A percentile compares a stretch with the other conserved stretches of the same genome.
Conservation (phyloP, 2,113 vertebrate species). For the Cnemophilus loriae region DNA sequence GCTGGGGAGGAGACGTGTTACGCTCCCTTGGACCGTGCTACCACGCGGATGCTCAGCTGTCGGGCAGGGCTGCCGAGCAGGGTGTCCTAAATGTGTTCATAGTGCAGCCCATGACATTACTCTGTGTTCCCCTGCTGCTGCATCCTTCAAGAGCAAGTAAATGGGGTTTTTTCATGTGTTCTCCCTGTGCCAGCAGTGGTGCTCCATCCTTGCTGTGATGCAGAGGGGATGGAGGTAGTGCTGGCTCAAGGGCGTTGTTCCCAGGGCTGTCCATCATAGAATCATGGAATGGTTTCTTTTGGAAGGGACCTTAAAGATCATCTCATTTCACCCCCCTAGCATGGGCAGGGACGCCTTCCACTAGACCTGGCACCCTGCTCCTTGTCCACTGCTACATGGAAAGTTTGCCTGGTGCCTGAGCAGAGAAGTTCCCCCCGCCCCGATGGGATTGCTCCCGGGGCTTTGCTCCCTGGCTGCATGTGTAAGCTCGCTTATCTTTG, state of each 20-base stretch:
- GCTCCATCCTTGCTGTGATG: neutral
- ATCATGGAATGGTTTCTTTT: neutral
- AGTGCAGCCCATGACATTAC: rapidly evolving
- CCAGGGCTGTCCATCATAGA: neutral
- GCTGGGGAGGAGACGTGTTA: neutral
- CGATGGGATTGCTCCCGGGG: rapidly evolving
- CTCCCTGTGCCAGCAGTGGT: neutral
- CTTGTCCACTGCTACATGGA: neutral
- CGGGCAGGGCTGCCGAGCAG: neutral
- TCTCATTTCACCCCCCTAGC: neutral
- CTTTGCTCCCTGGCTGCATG: neutral
- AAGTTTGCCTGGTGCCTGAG: neutral
- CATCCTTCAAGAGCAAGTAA: neutral
- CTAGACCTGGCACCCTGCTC: neutral
- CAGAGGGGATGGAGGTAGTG: rapidly evolving
- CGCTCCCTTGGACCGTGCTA: neutral
- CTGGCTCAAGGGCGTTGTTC: neutral
- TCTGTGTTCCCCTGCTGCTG: neutral
- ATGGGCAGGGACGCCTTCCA: neutral
- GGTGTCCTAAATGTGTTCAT: neutral
- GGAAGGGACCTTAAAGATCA: neutral
- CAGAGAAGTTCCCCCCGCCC: neutral
- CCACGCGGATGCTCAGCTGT: neutral
- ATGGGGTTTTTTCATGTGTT: neutral
- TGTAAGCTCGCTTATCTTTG: conserved; percentile 24